These are phyloP conservation scores for Psittacula derbiana DNA, from an alignment of 2,797 vertebrate species.

Conservation along the genomic window DNA sequence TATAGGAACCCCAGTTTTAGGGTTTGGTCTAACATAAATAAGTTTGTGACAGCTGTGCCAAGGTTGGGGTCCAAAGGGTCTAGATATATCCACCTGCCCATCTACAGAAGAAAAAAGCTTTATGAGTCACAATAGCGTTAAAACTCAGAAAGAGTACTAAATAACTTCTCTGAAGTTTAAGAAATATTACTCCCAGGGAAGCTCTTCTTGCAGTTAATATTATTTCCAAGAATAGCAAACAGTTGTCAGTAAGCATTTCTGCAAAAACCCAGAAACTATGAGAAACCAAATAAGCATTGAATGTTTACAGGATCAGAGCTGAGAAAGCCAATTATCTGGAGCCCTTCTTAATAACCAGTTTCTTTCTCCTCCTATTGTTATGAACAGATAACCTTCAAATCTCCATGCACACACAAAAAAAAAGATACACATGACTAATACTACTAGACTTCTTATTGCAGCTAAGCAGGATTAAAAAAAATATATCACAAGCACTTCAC, in stretches of 20 bases:
- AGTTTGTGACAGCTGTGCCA: conserved; percentile 88
- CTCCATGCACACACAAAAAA: neutral
- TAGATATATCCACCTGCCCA: conserved; percentile 80
- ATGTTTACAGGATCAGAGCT: neutral
- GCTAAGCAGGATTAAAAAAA: neutral
- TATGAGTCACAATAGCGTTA: neutral
- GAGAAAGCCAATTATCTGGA: neutral
- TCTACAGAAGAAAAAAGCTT: conserved; percentile 74
- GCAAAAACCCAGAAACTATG: neutral
- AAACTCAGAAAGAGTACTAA: neutral
- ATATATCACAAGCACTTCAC: neutral
- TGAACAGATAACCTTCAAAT: neutral
- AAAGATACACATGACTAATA: neutral
- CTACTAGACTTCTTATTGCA: neutral
- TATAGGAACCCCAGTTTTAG: conserved; percentile 84
- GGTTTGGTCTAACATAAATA: conserved; percentile 84
- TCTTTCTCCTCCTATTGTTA: neutral
- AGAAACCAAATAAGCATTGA: neutral
- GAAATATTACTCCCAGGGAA: neutral
- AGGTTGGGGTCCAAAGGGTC: conserved; percentile 81
- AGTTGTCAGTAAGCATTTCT: neutral
- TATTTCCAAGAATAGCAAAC: neutral
- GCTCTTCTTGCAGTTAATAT: neutral
- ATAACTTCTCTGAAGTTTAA: neutral
- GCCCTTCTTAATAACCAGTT: neutral